A percentile compares a stretch with the other conserved stretches of the same genome.
phyloP scores from a whole-genome alignment of 2,797 vertebrate genomes.

The Pipistrellus kuhlii region DNA sequence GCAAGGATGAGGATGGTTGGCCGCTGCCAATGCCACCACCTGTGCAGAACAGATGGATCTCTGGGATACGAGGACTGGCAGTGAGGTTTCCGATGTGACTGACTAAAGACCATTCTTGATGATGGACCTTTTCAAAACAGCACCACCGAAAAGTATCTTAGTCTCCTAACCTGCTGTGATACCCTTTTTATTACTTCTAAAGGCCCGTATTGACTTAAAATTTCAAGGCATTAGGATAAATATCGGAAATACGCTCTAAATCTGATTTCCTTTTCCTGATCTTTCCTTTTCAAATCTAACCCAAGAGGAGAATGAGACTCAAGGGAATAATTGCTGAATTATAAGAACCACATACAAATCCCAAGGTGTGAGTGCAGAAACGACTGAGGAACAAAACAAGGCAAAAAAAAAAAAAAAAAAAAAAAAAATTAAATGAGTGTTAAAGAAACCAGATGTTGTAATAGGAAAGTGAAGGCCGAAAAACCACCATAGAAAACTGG shows the following conservation, averaged over 20 bases:
- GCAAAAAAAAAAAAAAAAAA: background rate
- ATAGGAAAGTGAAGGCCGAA: background rate
- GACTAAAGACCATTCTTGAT: background rate
- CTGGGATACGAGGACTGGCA: background rate
- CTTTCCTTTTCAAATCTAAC: conserved; percentile 54
- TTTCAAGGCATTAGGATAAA: conserved; percentile 38
- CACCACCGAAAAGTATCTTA: background rate
- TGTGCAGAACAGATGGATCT: background rate
- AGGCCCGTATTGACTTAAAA: background rate
- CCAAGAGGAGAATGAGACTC: background rate
- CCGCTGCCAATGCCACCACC: background rate
- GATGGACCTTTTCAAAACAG: background rate
- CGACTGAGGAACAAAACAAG: background rate
- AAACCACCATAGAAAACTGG: background rate
- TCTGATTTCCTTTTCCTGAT: background rate
- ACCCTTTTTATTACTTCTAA: background rate
- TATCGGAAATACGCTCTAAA: conserved; percentile 29
- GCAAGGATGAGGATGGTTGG: background rate
- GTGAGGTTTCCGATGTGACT: background rate
- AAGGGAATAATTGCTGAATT: background rate
- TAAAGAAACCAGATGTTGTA: background rate
- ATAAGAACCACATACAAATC: background rate
- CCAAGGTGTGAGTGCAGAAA: background rate
- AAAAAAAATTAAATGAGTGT: background rate
- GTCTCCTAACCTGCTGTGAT: background rate